These are phyloP conservation scores for Dinothrombium tinctorium DNA, from an alignment of 1,140 invertebrate species.

Conservation along the genomic window DNA sequence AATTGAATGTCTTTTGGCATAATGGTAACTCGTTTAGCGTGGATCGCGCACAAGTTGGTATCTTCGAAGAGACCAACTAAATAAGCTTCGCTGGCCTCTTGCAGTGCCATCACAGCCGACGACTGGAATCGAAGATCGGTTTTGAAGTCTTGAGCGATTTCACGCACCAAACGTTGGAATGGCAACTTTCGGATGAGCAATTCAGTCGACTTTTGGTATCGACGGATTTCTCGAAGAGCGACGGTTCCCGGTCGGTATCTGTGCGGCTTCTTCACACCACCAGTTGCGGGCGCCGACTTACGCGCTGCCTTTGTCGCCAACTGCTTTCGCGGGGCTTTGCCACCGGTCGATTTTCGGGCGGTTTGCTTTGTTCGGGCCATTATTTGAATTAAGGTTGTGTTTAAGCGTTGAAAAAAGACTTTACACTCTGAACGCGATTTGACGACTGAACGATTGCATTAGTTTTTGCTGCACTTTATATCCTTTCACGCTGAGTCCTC, in stretches of 20 bases:
- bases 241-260: conserved; percentile 48
- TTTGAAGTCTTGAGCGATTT: conserved; percentile 51
- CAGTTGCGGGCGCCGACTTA: conserved; percentile 29
- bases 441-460: too few relatives aligned
- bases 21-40: conserved; percentile 76
- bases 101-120: conserved; percentile 28
- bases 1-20: conserved; percentile 88
- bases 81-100: conserved; percentile 30
- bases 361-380: conserved; percentile 72
- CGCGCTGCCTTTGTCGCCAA: conserved; percentile 37
- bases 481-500: too few relatives aligned
- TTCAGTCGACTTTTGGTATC: conserved; percentile 65
- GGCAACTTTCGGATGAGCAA: conserved; percentile 32
- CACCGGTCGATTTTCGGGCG: conserved; percentile 51
- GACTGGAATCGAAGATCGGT: conserved; percentile 56
- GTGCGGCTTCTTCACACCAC: conserved; percentile 31
- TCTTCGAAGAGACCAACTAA: conserved; percentile 61
- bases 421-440: too few relatives aligned
- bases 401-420: too few relatives aligned
- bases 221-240: conserved; percentile 56
- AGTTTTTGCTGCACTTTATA: too few relatives aligned
- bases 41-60: conserved; percentile 76
- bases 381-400: too few relatives aligned
- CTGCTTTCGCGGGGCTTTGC: conserved; percentile 62
- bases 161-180: conserved; percentile 27